Percentiles rank a stretch among this genome's conserved stretches.
Conservation (phyloP, 2,113 vertebrate species). For the Gallinago jamesoni region DNA sequence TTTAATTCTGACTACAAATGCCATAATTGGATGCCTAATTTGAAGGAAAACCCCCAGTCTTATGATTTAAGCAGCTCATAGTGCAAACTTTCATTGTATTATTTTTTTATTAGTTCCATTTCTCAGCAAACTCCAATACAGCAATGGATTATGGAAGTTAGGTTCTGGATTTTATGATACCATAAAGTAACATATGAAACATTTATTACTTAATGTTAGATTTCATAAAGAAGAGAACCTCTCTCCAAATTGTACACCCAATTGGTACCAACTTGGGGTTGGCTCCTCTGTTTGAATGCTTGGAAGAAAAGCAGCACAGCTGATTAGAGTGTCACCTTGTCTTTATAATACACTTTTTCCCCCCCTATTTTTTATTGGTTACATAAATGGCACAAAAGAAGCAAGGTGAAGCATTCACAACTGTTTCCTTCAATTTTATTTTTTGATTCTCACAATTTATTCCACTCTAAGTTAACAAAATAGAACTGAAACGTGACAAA, state of each 20-base stretch:
- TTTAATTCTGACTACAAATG: background rate
- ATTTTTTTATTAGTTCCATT: background rate
- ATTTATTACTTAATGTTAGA: background rate
- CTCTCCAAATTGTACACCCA: background rate
- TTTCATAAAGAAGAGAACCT: background rate
- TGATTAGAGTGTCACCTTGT: background rate
- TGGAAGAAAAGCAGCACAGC: background rate
- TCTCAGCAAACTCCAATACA: background rate
- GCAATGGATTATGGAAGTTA: background rate
- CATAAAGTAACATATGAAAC: background rate
- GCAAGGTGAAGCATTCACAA: background rate
- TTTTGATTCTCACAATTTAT: background rate
- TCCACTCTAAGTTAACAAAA: background rate
- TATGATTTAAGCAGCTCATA: background rate
- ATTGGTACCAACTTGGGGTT: background rate
- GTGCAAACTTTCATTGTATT: background rate
- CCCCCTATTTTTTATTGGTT: background rate
- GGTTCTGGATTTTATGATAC: background rate
- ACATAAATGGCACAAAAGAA: background rate
- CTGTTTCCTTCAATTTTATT: background rate
- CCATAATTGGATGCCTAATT: background rate
- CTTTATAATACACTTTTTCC: background rate
- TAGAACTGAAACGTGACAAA: conserved; percentile 12
- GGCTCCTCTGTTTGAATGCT: background rate
- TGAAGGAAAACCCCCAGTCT: background rate